Conservation (phyloP, 2,113 vertebrate genomes). For the Corydoras sp. region DNA sequence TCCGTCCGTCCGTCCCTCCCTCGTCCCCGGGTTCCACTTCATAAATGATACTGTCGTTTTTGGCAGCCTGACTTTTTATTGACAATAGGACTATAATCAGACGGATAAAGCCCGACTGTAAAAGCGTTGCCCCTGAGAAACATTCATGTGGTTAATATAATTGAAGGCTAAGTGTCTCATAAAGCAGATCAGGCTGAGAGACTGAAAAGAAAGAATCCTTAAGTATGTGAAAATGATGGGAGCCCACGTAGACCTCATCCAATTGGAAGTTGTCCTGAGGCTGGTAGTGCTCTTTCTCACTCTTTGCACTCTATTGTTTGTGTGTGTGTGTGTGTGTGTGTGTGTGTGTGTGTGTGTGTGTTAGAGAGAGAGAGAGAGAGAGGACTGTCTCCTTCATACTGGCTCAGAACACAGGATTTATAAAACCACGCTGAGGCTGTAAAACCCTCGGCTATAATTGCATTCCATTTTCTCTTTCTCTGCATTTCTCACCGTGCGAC, state of each 20-base stretch:
- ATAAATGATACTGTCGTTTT: too few species aligned
- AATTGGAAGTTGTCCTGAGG: slow-evolving; percentile 19
- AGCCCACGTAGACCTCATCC: neutral
- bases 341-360: slow-evolving; percentile 7
- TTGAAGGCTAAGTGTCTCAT: neutral
- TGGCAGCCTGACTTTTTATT: too few species aligned
- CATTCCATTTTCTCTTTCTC: slow-evolving; percentile 60
- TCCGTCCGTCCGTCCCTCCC: too few species aligned
- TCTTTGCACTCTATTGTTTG: slow-evolving; percentile 60
- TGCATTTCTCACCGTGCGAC: slow-evolving; percentile 14
- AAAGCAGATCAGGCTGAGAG: neutral
- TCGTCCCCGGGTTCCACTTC: too few species aligned
- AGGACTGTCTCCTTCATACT: slow-evolving; percentile 74
- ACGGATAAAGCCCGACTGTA: too few species aligned
- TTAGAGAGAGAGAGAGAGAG: slow-evolving; percentile 45
- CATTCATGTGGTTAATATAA: too few species aligned
- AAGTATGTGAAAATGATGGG: neutral
- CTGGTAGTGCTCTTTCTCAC: neutral
- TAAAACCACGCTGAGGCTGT: slow-evolving; percentile 76
- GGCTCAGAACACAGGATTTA: slow-evolving; percentile 72
- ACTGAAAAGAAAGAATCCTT: neutral
- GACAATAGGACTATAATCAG: too few species aligned
- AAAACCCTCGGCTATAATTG: slow-evolving; percentile 72
- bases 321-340: slow-evolving; percentile 7
- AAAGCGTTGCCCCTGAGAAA: too few species aligned